Base-by-base conservation (phyloP, 2,113 vertebrate species). In the Haplotaxodon microlepis region DNA sequence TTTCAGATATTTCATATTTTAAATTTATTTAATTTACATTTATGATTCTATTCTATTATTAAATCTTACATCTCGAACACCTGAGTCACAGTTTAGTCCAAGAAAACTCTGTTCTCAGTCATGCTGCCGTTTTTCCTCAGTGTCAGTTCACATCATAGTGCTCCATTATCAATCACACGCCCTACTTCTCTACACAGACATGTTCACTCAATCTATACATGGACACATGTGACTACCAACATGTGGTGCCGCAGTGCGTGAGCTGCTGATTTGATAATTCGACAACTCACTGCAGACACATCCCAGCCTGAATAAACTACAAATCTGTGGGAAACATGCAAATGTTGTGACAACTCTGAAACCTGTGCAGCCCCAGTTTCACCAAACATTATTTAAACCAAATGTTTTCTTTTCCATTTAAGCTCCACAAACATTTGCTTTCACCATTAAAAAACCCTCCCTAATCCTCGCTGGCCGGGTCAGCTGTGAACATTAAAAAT, bases 11-110 rank as follows among this genome's bases (percentile, higher is more conserved):
- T 63, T 19, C 0, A 36, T 19, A 7, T 63, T 36, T 63, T 61
- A 10, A 34, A 61, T 61, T 0, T 14, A 29, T 29, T 61, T 19
- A 34, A 34, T 63, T 63, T 36, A 19, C 9, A 63, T 63, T 63
- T 5, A 11, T 63, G 17, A 63, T 63, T 63, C 31, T 63, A 63
- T 63, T 63, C 4, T 11, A 47, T 76, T 76, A 19, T 76, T 29
- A 0, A 10, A 76, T 76, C 4, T 4, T 16, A 16, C 8, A 76
- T 29, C 42, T 50, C 40, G 0, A 76, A 19, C 42, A 50, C 24
- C 24, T 0, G 16, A 50, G 42, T 76, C 21, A 50, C 42, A 12
- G 6, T 76, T 47, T 29, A 0, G 24, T 50, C 9, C 13, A 76
- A 76, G 42, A 76, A 76, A 50, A 50, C 9, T 2, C 2, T 17